Percentiles rank a stretch among this genome's conserved stretches.
phyloP scores from a whole-genome alignment of 2,888 invertebrate species.

The Apotomis capreana region DNA sequence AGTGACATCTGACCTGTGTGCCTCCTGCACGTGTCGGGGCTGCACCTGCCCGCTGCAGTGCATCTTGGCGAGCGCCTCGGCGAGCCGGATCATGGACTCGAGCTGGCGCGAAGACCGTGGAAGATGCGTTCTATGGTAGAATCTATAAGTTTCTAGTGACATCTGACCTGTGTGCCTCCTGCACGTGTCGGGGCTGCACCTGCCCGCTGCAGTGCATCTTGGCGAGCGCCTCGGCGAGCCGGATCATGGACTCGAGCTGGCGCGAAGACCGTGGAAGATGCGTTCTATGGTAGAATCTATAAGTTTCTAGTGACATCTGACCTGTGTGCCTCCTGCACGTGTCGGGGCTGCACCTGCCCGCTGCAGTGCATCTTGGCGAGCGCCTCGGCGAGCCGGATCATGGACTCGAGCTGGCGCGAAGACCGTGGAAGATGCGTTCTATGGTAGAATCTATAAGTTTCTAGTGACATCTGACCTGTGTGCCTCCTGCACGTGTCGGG shows the following conservation, averaged over 20 bases:
- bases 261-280: no score
- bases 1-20: conserved; percentile 50
- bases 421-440: no score
- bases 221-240: conserved; percentile 98
- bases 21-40: conserved; percentile 94
- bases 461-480: conserved; percentile 48
- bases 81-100: conserved; percentile 92
- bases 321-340: conserved; percentile 90
- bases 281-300: no score
- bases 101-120: conserved; percentile 96
- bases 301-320: conserved; percentile 3
- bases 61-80: conserved; percentile 98
- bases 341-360: conserved; percentile 92
- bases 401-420: conserved; percentile 90
- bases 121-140: no score
- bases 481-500: conserved; percentile 93
- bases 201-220: conserved; percentile 97
- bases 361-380: conserved; percentile 98
- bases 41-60: conserved; percentile 96
- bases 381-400: conserved; percentile 98
- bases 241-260: conserved; percentile 91
- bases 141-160: no score
- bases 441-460: no score
- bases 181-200: conserved; percentile 93
- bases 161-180: conserved; percentile 82